A percentile compares a stretch with the other conserved stretches of the same genome.
Conservation (phyloP, 2,888 invertebrate genomes). For the Lathronympha strigana region DNA sequence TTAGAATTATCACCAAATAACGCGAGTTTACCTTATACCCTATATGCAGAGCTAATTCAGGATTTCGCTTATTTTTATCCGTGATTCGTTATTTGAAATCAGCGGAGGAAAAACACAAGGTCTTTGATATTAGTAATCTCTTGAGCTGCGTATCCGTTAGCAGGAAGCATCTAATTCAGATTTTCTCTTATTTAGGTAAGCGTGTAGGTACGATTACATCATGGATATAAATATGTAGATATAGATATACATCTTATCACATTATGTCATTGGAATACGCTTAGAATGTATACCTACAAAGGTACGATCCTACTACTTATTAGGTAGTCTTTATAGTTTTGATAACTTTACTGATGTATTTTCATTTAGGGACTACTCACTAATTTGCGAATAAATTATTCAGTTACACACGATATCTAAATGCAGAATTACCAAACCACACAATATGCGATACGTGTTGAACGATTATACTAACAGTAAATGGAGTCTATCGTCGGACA, state of each 20-base stretch:
- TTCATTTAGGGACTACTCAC: no score
- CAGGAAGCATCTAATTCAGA: slow-evolving; percentile 37
- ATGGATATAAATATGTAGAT: not conserved
- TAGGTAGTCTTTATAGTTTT: not conserved
- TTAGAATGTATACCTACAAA: not conserved
- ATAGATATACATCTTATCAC: not conserved
- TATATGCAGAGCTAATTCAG: slow-evolving; percentile 14
- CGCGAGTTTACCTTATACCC: no score
- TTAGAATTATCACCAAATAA: no score
- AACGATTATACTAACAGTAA: no score
- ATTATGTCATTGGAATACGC: not conserved
- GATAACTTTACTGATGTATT: slow-evolving; percentile 21
- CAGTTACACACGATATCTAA: not conserved
- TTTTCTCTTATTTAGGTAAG: slow-evolving; percentile 29
- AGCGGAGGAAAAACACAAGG: slow-evolving; percentile 41
- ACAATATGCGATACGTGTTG: no score
- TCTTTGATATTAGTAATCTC: slow-evolving; percentile 37
- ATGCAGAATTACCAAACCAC: not conserved
- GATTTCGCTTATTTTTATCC: slow-evolving; percentile 24
- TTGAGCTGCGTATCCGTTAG: slow-evolving; percentile 37
- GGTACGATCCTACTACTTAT: not conserved
- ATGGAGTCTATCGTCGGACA: no score
- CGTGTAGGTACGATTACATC: not conserved
- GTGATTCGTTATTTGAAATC: slow-evolving; percentile 21
- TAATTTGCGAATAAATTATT: not conserved